Conservation (phyloP, 2,113 vertebrate genomes). For the Herpetotheres cachinnans region DNA sequence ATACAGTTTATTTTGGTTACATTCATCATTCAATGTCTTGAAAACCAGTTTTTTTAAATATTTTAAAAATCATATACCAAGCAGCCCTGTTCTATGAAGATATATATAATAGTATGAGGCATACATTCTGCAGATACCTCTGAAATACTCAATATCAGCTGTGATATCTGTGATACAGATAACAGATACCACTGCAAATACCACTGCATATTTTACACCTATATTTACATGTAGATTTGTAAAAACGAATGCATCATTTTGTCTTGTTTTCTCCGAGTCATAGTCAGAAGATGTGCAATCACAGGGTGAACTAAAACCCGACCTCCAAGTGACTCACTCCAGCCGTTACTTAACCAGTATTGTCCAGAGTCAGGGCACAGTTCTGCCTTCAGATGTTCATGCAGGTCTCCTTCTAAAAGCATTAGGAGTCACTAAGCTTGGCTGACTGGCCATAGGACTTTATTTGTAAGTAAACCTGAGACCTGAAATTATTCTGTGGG, state of each 20-base stretch:
- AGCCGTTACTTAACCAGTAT: background rate
- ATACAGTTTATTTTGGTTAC: background rate
- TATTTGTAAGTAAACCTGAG: background rate
- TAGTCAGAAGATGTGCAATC: background rate
- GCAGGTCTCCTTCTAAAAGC: background rate
- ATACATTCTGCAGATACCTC: background rate
- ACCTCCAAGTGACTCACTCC: background rate
- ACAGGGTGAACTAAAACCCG: background rate
- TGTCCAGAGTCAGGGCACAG: background rate
- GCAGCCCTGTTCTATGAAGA: background rate
- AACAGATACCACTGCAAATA: background rate
- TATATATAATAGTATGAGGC: background rate
- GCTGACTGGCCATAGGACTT: background rate
- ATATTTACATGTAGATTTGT: background rate
- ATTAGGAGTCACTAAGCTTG: background rate
- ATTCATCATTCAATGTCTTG: background rate
- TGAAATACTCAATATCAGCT: background rate
- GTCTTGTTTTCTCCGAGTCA: background rate
- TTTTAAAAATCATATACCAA: background rate
- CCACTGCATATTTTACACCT: background rate
- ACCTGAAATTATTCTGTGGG: background rate
- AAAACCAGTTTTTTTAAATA: background rate
- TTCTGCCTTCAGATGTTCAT: background rate
- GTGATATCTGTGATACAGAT: background rate
- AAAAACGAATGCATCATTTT: background rate